Evolutionary conservation across 2,888 invertebrate species (phyloP).

Genomic region (Agonum fuliginosum): DNA sequence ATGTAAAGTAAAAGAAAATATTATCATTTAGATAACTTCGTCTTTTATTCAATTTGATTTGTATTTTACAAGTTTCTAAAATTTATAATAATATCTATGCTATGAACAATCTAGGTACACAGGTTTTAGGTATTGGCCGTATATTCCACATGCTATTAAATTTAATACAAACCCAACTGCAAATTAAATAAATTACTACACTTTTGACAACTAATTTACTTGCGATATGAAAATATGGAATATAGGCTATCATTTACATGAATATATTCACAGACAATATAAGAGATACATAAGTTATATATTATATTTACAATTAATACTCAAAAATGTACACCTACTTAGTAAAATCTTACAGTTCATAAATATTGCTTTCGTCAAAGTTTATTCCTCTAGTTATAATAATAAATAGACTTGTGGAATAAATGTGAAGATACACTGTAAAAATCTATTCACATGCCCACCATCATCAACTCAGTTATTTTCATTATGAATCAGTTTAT

Average conservation of each 20-base stretch:
- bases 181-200: conserved; percentile 45
- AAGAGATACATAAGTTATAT: conserved; percentile 56
- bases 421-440: conserved; percentile 32
- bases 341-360: conserved; percentile 48
- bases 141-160: conserved; percentile 54
- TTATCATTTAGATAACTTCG: conserved; percentile 49
- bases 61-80: conserved; percentile 55
- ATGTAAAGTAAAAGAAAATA: conserved; percentile 13
- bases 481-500: too few species aligned
- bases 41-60: conserved; percentile 56
- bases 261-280: conserved; percentile 58
- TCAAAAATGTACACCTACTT: conserved; percentile 49
- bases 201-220: conserved; percentile 7
- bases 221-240: conserved; percentile 53
- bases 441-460: conserved; percentile 22
- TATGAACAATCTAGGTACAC: conserved; percentile 58
- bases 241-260: conserved; percentile 51
- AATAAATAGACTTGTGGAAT: conserved; percentile 48
- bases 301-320: conserved; percentile 56
- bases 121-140: conserved; percentile 54
- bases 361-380: conserved; percentile 56
- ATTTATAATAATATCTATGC: conserved; percentile 53
- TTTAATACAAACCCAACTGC: conserved; percentile 17
- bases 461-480: neutral
- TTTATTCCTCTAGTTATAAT: conserved; percentile 45